A percentile compares a stretch with the other conserved stretches of the same genome.
Evolutionary conservation across 92 coral and sea anemone species (phyloP).

Genomic region (Phenganax subtilis): DNA sequence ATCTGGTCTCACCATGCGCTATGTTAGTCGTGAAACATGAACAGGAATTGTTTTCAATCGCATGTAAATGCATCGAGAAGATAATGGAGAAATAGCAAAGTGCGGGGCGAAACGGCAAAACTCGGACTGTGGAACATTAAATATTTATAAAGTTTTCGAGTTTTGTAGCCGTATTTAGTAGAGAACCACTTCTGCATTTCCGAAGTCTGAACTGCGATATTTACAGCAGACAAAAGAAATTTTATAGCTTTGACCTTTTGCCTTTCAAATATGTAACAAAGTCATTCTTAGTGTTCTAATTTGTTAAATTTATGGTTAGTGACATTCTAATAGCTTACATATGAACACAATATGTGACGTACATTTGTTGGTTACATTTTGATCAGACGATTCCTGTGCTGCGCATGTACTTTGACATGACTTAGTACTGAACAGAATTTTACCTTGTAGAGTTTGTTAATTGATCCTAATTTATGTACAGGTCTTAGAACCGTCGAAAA

Average conservation of each 20-base stretch:
- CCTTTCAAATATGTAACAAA: conserved; percentile 10
- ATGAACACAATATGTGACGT: neutral
- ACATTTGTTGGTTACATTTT: neutral
- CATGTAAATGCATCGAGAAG: too few species aligned
- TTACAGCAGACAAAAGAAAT: conserved; percentile 18
- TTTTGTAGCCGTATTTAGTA: conserved; percentile 31
- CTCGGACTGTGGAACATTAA: neutral
- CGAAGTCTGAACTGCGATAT: conserved; percentile 7
- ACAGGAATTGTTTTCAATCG: neutral
- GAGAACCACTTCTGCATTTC: neutral
- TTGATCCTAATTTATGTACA: conserved; percentile 5
- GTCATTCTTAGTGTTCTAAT: conserved; percentile 1
- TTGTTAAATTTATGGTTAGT: neutral
- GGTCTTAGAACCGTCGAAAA: neutral
- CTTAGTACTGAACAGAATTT: neutral
- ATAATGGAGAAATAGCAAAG: too few species aligned
- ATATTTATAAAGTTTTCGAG: conserved; percentile 34
- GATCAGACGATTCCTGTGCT: neutral
- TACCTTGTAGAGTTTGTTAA: neutral
- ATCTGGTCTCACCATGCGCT: neutral
- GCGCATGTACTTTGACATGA: neutral
- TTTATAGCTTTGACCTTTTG: neutral
- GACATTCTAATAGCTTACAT: neutral
- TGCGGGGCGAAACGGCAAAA: too few species aligned
- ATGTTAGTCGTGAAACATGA: neutral